Base-by-base conservation (phyloP, 2,888 invertebrate species). In the Chrysolina americana region DNA sequence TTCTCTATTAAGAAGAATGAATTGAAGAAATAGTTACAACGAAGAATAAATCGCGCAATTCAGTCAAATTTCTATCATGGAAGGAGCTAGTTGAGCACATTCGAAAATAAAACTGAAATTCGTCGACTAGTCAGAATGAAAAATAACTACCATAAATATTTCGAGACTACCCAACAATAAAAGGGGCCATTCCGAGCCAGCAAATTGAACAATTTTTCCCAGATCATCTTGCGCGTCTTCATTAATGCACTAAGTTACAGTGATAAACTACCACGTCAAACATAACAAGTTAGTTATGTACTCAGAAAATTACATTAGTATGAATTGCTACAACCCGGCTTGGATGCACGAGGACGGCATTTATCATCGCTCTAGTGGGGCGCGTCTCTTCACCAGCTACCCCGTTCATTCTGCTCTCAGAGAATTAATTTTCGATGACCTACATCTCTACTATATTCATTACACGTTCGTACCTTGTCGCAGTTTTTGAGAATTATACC, bases 341-440 rank as follows among this genome's bases (percentile, higher is more conserved):
- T 62, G 23, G 53, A 47, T 63, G 50, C 70, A 70, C 17, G 70
- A 17, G 63, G 48, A 70, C 28, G 63, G 23, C 48, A 70, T 70
- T 70, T 70, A 70, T 63, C 62, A 70, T 69, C n/a, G 50, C 47
- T 70, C 21, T 47, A 44, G 36, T 47, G 17, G 50, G 62, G 63
- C 41, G 62, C 28, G 63, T 48, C 48, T 36, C 19, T 19, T 63
- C 62, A 19, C 41, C 63, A 21, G 63, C 69, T 23, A 59, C 41
- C 36, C 36, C 8, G 36, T 36, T 36, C 36, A 36, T 4, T 36
- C 36, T 36, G 36, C 8, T 36, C 36, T 36, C 36, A 41, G 15
- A 44, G 48, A 70, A 70, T 70, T 70, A 70, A 70, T 70, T 70
- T 63, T 63, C 44, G 48, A 70, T 63, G 70, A 70, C 70, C 62